phyloP scores from a whole-genome alignment of 2,113 vertebrate genomes.

The Panthera tigris region DNA sequence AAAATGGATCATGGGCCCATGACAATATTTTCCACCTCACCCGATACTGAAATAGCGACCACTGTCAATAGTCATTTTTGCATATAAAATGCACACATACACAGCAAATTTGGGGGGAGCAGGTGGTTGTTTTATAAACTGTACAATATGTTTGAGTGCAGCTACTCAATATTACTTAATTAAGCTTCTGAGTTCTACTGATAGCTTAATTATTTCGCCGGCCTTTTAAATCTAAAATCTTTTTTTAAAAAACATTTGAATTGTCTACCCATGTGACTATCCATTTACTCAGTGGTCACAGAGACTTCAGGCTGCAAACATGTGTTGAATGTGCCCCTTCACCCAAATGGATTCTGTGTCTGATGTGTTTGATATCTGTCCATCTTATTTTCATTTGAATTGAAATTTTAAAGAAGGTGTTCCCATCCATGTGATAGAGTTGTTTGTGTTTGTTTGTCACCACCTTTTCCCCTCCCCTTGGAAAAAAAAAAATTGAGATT shows the following conservation, averaged over 20 bases:
- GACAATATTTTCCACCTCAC: constrained; percentile 49
- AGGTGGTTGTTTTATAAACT: constrained; percentile 43
- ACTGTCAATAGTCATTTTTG: constrained; percentile 41
- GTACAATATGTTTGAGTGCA: neutral
- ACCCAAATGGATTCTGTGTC: constrained; percentile 87
- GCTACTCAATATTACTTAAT: constrained; percentile 41
- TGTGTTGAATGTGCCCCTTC: constrained; percentile 85
- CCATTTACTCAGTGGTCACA: constrained; percentile 71
- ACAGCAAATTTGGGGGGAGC: constrained; percentile 75
- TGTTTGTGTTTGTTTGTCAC: constrained; percentile 68
- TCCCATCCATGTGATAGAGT: constrained; percentile 70
- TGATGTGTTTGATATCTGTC: constrained; percentile 83
- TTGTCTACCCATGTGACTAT: constrained; percentile 70
- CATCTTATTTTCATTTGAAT: constrained; percentile 82
- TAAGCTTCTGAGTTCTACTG: constrained; percentile 52
- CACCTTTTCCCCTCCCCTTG: constrained; percentile 53
- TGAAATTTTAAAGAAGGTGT: constrained; percentile 75
- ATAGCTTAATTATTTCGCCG: constrained; percentile 57
- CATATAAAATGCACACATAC: constrained; percentile 67
- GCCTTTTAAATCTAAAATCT: constrained; percentile 64
- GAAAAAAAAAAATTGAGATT: constrained; percentile 76
- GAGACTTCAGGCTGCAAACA: constrained; percentile 83
- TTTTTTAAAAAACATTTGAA: neutral
- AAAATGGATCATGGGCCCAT: constrained; percentile 43
- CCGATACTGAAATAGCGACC: constrained; percentile 45